A percentile compares a stretch with the other conserved stretches of the same genome.
Conservation (phyloP, 2,113 vertebrate genomes). For the Brachypteracias leptosomus region DNA sequence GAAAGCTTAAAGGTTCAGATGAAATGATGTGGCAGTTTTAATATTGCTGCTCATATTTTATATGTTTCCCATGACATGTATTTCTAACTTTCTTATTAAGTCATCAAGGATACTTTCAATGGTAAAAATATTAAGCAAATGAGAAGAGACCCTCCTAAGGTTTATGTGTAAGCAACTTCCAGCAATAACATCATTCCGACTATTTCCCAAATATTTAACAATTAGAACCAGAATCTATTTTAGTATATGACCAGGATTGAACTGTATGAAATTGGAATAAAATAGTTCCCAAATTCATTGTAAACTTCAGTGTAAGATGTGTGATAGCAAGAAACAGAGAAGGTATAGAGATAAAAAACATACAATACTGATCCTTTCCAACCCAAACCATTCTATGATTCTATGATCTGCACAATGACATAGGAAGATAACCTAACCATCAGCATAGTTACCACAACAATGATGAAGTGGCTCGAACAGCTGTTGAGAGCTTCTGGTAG, state of each 20-base stretch:
- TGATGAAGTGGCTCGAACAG: not conserved
- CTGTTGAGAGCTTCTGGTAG: not conserved
- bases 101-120: not conserved
- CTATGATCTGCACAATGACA: not conserved
- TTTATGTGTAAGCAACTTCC: not conserved
- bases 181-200: fast-evolving
- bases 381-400: too few relatives aligned
- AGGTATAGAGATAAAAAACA: not conserved
- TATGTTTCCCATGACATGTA: not conserved
- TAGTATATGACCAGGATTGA: not conserved
- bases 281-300: not conserved
- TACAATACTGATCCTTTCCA: not conserved
- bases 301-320: not conserved
- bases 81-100: not conserved
- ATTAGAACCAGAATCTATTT: not conserved
- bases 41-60: not conserved
- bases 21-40: not conserved
- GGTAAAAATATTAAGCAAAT: not conserved
- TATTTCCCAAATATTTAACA: not conserved
- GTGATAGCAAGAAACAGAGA: not conserved
- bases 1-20: not conserved
- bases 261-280: not conserved
- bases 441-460: not conserved
- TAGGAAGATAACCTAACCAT: not conserved
- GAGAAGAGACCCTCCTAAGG: not conserved